Evolutionary conservation across 2,113 vertebrate species (phyloP), one percentile per base, ranked within the genome.

Genomic region (Meleagris gallopavo): DNA sequence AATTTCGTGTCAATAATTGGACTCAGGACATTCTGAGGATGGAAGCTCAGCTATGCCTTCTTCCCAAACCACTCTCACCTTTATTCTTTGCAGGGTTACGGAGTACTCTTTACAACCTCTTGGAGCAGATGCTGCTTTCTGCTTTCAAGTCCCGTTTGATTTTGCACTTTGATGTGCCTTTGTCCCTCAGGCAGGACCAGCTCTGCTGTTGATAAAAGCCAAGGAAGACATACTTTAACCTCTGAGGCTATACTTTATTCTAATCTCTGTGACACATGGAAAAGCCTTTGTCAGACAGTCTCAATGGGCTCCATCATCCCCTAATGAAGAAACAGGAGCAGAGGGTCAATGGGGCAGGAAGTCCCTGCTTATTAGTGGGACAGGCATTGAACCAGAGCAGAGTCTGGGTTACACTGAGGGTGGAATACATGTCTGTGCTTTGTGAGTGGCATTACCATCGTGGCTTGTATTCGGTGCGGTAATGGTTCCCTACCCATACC

Each of bases 131-230:
- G 83, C 86, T 79, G 74, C 48, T 30, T 29, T 10, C 52, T 2
- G 4, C 89, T 87, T 18, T n/a, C 34, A 24, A 55, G 78, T 11
- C 36, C 52, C 5, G 6, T 67, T 94, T 91, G 88, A 62, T 93
- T 83, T 34, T 48, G 3, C 8, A 8, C 88, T 96, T 93, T 93
- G 87, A 94, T 93, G 90, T 81, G 72, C 17, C 67, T 66, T 27
- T 73, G 78, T 83, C 92, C 92, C 88, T 80, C 70, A 43, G 90
- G 85, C 86, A 75, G 70, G 94, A 15, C 89, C 84, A 69, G 10
- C 58, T 86, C 57, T 19, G 78, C 88, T 81, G 36, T 46, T 71
- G 95, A 75, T 94, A 77, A 71, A 88, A 93, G 86, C 73, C 62
- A 45, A 38, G 83, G 79, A 94, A 93, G 94, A 71, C 32, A 9